A percentile compares a stretch with the other conserved stretches of the same genome.
Evolutionary conservation across 2,888 invertebrate genomes (phyloP).

Genomic region (Drosophila gaucha): DNA sequence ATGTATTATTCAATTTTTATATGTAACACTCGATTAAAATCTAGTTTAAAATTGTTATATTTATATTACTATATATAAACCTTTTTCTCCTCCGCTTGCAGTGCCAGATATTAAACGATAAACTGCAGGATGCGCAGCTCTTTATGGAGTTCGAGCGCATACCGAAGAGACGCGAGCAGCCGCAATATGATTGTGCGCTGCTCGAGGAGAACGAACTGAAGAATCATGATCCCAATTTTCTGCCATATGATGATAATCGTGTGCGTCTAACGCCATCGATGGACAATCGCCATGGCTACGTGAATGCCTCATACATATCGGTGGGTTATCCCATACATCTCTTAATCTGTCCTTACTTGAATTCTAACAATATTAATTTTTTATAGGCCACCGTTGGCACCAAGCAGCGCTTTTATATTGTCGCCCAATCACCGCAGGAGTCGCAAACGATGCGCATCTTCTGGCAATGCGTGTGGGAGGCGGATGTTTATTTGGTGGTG

Average conservation of each 20-base stretch:
- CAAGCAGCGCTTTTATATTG: slow-evolving; percentile 93
- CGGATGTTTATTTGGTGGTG: slow-evolving; percentile 92
- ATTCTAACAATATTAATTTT: not conserved
- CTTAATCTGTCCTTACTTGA: not conserved
- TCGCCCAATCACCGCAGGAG: slow-evolving; percentile 85
- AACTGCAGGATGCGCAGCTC: slow-evolving; percentile 90
- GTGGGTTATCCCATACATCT: slow-evolving; percentile 85
- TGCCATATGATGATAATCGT: slow-evolving; percentile 95
- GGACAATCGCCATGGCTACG: slow-evolving; percentile 94
- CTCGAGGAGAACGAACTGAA: slow-evolving; percentile 88
- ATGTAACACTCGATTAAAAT: no score
- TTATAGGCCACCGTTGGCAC: slow-evolving; percentile 92
- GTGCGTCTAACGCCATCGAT: slow-evolving; percentile 92
- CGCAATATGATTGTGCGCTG: slow-evolving; percentile 90
- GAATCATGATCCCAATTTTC: slow-evolving; percentile 86
- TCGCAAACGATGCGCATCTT: slow-evolving; percentile 86
- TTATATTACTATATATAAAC: no score
- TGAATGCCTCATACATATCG: slow-evolving; percentile 96
- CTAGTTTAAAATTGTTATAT: no score
- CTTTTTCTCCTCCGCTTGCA: slow-evolving; percentile 67
- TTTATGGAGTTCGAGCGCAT: slow-evolving; percentile 94
- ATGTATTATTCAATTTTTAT: no score
- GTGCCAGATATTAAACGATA: slow-evolving; percentile 88
- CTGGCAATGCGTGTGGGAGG: slow-evolving; percentile 97
- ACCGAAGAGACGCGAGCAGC: slow-evolving; percentile 89